Base-by-base conservation (phyloP, 1,140 invertebrate genomes). In the Drosophila pandora region DNA sequence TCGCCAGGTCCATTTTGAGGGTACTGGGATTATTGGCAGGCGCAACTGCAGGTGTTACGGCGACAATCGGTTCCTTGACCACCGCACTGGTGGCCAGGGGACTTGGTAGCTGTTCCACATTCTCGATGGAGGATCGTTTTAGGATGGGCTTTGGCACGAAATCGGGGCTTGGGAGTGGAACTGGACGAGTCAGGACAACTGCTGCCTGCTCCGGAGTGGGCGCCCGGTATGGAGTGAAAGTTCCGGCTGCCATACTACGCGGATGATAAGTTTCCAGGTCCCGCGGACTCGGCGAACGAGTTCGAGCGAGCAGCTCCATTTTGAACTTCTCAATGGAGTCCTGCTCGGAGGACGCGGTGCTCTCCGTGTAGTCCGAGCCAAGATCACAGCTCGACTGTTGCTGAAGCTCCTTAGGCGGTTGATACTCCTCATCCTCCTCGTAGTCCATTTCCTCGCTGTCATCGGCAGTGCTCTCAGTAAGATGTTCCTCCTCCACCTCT, bases 111-210 rank as follows among this genome's bases (percentile, higher is more conserved):
- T 53, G 78, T 17, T 89, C 78, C 13, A 90, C 70, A 23, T 83
- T 90, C 81, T 84, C 87, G 70, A 85, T 94, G 92, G 90, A 87
- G 3, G 90, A 91, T 22, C 92, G 92, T 76, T 96, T 96, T 3
- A 96, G 77, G 71, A 96, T 96, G 5, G 95, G 95, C 82, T 96
- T 96, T 5, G 95, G 95, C 32, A 95, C 83, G 74, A 95, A 94
- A 79, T 94, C 94, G 0, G 93, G 94, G 83, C 94, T 94, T 1
- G 93, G 93, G 23, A 94, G 91, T 17, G 93, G 93, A 47, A 94
- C 90, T 8, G 93, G 93, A 67, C 94, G 94, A 6, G 92, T 92
- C 7, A 93, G 90, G 56, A 94, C 93, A 59, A 92, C 92, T 57
- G 93, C 93, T 2, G 93, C 92, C 71, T 94, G 92, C 43, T 94